Conservation (phyloP, 1,140 invertebrate species). For the Saccostrea echinata region DNA sequence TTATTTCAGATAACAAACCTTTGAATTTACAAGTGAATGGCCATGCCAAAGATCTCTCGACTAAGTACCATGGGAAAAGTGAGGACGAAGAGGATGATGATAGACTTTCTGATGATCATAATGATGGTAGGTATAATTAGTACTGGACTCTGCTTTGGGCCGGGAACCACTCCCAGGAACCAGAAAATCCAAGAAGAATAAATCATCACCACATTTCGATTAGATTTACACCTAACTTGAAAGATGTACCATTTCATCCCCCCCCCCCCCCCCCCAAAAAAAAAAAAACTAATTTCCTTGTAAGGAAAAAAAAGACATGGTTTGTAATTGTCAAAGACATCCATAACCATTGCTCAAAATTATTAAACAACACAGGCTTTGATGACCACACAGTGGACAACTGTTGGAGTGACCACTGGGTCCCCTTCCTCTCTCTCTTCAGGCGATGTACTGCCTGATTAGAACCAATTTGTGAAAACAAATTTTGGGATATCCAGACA, state of each 20-base stretch:
- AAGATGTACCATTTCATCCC: no score
- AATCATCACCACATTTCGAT: neutral
- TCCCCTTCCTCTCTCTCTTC: neutral
- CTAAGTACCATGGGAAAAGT: conserved; percentile 53
- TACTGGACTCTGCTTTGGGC: neutral
- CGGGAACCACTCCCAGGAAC: neutral
- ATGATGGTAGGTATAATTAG: conserved; percentile 66
- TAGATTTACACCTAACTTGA: neutral
- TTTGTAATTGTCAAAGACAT: neutral
- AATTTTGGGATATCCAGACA: neutral
- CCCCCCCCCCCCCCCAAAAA: no score
- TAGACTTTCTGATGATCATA: conserved; percentile 66
- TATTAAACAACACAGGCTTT: neutral
- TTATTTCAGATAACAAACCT: conserved; percentile 66
- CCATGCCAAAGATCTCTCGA: conserved; percentile 61
- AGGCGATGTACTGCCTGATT: neutral
- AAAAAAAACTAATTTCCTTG: neutral
- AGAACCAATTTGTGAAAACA: neutral
- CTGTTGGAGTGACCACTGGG: neutral
- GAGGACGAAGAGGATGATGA: conserved; percentile 70
- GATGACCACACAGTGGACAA: no score
- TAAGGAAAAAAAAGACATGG: neutral
- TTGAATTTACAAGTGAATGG: conserved; percentile 68
- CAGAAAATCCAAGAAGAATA: neutral
- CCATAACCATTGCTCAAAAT: neutral